Evolutionary conservation across 1,140 invertebrate genomes (phyloP).

Genomic region (Hycleus phaleratus): DNA sequence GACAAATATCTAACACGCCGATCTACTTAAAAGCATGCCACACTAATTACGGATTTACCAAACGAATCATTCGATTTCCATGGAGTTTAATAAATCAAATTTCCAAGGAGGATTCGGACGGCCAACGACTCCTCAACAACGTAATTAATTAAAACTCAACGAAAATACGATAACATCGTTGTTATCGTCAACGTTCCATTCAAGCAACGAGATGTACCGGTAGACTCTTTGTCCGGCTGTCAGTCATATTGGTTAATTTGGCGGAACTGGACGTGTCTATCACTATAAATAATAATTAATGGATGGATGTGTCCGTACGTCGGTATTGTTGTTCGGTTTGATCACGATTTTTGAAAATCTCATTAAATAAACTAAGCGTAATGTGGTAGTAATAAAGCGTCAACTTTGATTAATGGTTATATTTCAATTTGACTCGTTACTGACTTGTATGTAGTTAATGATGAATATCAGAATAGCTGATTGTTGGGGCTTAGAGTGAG

Average conservation of each 20-base stretch:
- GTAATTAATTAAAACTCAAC: too few species aligned
- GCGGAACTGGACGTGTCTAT: conserved; percentile 13
- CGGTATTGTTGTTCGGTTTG: conserved; percentile 10
- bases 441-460: conserved; percentile 3
- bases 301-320: conserved; percentile 1
- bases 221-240: not conserved
- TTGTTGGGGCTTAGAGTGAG: too few species aligned
- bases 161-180: too few species aligned
- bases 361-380: conserved; percentile 25
- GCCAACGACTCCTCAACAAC: too few species aligned
- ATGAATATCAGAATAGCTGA: too few species aligned
- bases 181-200: not conserved
- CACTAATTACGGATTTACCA: too few species aligned
- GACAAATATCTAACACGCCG: too few species aligned
- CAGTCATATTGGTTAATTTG: conserved; percentile 10
- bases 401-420: conserved; percentile 31
- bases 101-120: too few species aligned
- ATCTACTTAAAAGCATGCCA: too few species aligned
- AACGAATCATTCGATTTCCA: too few species aligned
- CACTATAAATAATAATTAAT: conserved; percentile 17
- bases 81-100: too few species aligned
- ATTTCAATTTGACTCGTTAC: conserved; percentile 32
- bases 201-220: not conserved
- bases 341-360: conserved; percentile 24
- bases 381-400: conserved; percentile 34